Conservation (phyloP, 2,797 vertebrate genomes). For the Bradypus variegatus region DNA sequence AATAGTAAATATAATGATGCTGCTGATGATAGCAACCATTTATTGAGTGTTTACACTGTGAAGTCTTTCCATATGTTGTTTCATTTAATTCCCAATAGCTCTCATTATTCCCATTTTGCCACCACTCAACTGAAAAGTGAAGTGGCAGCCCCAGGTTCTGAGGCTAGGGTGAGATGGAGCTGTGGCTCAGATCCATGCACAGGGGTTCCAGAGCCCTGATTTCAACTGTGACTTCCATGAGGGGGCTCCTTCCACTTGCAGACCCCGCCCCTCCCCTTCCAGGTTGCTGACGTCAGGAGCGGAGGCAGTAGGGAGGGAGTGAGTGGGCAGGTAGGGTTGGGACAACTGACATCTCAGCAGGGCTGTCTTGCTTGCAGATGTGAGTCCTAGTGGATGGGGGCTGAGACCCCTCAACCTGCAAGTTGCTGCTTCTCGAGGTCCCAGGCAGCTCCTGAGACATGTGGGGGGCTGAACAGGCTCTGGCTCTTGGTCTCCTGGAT, state of each 20-base stretch:
- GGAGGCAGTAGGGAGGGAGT: neutral
- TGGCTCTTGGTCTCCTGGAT: neutral
- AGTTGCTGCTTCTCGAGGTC: neutral
- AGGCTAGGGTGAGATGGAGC: neutral
- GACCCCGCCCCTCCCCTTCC: too few species aligned
- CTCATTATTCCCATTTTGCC: neutral
- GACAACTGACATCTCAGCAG: neutral
- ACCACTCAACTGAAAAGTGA: neutral
- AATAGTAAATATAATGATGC: neutral
- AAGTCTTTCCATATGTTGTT: neutral
- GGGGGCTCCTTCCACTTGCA: neutral
- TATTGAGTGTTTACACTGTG: neutral
- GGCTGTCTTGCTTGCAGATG: too few species aligned
- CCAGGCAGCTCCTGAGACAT: neutral
- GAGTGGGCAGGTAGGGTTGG: neutral
- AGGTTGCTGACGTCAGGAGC: neutral
- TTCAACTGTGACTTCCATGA: neutral
- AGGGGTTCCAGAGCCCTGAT: neutral
- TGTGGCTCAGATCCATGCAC: neutral
- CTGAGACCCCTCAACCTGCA: neutral
- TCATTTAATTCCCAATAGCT: neutral
- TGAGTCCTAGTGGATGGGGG: neutral
- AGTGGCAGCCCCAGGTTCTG: neutral
- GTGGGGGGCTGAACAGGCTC: neutral
- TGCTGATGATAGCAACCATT: neutral